Evolutionary conservation across 92 coral and sea anemone genomes (phyloP), one percentile per base, ranked within the genome.

Genomic region (Parazoanthus swiftii): DNA sequence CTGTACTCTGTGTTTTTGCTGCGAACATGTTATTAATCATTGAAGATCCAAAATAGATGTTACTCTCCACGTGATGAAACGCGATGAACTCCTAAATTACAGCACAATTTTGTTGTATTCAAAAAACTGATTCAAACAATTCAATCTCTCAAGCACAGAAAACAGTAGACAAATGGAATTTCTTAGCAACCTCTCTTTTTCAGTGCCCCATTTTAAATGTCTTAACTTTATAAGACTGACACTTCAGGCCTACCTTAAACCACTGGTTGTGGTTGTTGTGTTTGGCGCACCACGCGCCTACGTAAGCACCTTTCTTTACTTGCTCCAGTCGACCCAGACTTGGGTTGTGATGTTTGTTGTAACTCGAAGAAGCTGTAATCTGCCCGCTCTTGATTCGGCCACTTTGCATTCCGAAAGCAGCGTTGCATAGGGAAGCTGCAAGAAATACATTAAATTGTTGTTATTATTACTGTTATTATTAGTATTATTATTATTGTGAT

Each of bases 281-380:
- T 15, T 77, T 88, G 39, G 98, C 91, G 63, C 98, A 95, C 98
- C 98, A 95, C 44, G 95, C 95, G 13, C 97, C 97, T 6, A 91
- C 78, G 80, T 92, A 90, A 11, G 86, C 79, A n/a, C 97, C 97
- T 6, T 81, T 39, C 80, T 90, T 91, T 25, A 48, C 81, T 66
- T 89, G 85, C 39, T 91, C 89, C 74, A 94, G 90, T 81, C 98
- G 89, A 42, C 93, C 95, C 11, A 85, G 90, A 42, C 56, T 79
- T 46, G 95, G 85, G 6, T 76, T 91, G 48, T 93, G 94, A 88
- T 94, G 74, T 43, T 77, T 80, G 80, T 91, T 92, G 88, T 88
- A 88, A 74, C 84, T 89, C 29, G 95, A 89, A 0, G 95, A 93
- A 18, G 98, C 95, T 15, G 86, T 85, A 76, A 94, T 93, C 68